phyloP scores from a whole-genome alignment of 2,797 vertebrate genomes.

The Periophthalmus magnuspinnatus region DNA sequence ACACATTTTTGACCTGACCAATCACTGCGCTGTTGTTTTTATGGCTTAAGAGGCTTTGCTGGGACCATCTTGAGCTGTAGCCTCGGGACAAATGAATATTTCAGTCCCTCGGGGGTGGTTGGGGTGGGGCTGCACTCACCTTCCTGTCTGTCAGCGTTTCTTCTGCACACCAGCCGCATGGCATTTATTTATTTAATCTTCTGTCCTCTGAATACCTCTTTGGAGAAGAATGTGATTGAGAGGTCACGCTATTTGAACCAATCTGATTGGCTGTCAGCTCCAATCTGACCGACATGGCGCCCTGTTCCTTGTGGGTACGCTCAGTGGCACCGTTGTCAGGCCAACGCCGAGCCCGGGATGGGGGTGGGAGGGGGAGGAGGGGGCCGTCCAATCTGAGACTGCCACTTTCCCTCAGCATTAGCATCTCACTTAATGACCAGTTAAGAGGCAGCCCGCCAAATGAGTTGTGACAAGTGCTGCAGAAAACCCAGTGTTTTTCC shows the following conservation, averaged over 20 bases:
- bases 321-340: conserved; percentile 82
- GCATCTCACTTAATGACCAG: conserved; percentile 95
- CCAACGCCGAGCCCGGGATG: conserved; percentile 82
- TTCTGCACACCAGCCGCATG: conserved; percentile 45
- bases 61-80: conserved; percentile 80
- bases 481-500: conserved; percentile 88
- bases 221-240: conserved; percentile 68
- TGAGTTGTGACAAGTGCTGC: conserved; percentile 95
- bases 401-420: conserved; percentile 98
- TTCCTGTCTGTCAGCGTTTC: conserved; percentile 87
- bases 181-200: conserved; percentile 61
- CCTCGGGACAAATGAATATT: conserved; percentile 96
- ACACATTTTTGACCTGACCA: conserved; percentile 63
- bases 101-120: conserved; percentile 86
- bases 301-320: conserved; percentile 85
- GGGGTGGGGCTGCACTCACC: conserved; percentile 72
- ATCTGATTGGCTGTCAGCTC: conserved; percentile 90
- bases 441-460: conserved; percentile 94
- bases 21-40: conserved; percentile 57
- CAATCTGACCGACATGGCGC: conserved; percentile 79
- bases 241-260: conserved; percentile 81
- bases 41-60: conserved; percentile 52
- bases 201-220: conserved; percentile 78
- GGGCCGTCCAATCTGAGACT: conserved; percentile 87
- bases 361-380: conserved; percentile 69